A percentile compares a stretch with the other conserved stretches of the same genome.
These are phyloP conservation scores for Drosophila albomicans DNA, from an alignment of 1,140 invertebrate species.

Conservation along the genomic window DNA sequence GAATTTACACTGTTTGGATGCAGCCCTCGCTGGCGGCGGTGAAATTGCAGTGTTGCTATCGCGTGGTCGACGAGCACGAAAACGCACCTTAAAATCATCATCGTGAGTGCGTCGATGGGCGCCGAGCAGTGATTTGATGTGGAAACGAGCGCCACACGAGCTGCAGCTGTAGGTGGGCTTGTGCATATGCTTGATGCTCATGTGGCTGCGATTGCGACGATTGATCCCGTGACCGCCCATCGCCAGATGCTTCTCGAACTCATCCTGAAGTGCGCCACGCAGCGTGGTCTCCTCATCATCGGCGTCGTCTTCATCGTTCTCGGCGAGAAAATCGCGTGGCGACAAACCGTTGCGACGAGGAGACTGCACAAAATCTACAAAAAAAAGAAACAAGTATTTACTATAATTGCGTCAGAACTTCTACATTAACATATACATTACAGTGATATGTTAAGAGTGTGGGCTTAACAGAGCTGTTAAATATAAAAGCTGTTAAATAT, in stretches of 20 bases:
- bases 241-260: slow-evolving; percentile 2
- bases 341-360: slow-evolving; percentile 65
- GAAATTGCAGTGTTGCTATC: slow-evolving; percentile 37
- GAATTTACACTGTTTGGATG: slow-evolving; percentile 56
- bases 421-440: too few species aligned
- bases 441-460: too few species aligned
- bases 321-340: slow-evolving; percentile 35
- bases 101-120: slow-evolving; percentile 69
- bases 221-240: background rate
- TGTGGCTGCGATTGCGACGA: slow-evolving; percentile 24
- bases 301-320: slow-evolving; percentile 35
- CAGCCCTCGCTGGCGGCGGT: background rate
- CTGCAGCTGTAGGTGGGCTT: slow-evolving; percentile 50
- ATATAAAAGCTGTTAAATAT: too few species aligned
- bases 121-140: slow-evolving; percentile 60
- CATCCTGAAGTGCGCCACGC: slow-evolving; percentile 16
- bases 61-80: slow-evolving; percentile 1
- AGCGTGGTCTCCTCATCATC: slow-evolving; percentile 14
- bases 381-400: too few species aligned
- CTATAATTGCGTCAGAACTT: too few species aligned
- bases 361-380: slow-evolving; percentile 39
- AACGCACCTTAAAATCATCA: slow-evolving; percentile 65
- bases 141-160: slow-evolving; percentile 60
- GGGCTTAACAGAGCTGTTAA: too few species aligned
- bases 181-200: slow-evolving; percentile 2